Evolutionary conservation across 2,113 vertebrate species (phyloP).

Genomic region (Hepsetus odoe): DNA sequence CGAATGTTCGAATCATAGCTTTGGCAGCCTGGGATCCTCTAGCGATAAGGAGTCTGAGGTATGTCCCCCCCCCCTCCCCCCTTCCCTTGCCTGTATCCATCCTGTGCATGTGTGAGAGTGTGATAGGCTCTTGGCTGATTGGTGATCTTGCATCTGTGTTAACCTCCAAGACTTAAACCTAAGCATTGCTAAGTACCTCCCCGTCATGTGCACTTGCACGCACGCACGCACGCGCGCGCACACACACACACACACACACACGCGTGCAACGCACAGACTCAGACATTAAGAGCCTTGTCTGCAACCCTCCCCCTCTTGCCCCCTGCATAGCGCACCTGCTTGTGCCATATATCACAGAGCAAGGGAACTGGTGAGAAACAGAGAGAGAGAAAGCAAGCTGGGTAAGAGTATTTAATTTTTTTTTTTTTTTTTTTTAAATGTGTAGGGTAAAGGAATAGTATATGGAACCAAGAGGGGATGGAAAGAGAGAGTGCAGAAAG

Average conservation of each 20-base stretch:
- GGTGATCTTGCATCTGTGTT: conserved; percentile 29
- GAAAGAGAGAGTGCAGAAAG: neutral
- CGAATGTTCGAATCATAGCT: conserved; percentile 99
- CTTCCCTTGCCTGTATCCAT: neutral
- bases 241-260: conserved; percentile 33
- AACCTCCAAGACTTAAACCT: conserved; percentile 13
- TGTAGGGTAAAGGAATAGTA: too few relatives aligned
- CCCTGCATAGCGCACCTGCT: conserved; percentile 50
- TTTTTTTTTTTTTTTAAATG: too few relatives aligned
- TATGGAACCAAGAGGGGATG: neutral
- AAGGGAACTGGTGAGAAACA: conserved; percentile 5
- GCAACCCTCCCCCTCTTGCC: conserved; percentile 35
- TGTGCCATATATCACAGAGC: conserved; percentile 59
- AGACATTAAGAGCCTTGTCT: conserved; percentile 36
- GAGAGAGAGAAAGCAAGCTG: neutral
- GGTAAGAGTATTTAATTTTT: too few relatives aligned
- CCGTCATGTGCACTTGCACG: neutral
- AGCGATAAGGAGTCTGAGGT: conserved; percentile 99
- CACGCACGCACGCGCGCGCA: conserved; percentile 3
- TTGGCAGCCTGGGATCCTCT: conserved; percentile 96
- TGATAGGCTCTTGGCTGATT: conserved; percentile 14
- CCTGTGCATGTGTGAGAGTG: neutral
- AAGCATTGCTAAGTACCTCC: conserved; percentile 34
- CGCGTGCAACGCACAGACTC: conserved; percentile 26
- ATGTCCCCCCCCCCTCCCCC: conserved; percentile 47